Evolutionary conservation across 2,113 vertebrate genomes (phyloP).

Genomic region (Pao palembangensis): DNA sequence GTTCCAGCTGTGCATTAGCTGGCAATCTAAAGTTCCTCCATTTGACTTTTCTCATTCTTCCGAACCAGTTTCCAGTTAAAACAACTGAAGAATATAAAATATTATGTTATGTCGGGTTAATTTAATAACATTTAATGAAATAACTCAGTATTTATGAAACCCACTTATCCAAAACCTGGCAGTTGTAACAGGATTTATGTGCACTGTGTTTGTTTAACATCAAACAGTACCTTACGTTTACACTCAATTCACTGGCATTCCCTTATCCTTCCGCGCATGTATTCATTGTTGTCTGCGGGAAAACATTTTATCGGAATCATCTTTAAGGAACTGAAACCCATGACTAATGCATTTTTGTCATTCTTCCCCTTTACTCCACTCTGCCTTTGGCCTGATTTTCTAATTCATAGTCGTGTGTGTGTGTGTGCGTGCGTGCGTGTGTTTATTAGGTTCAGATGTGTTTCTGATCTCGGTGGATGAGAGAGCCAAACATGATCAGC

Average conservation of each 20-base stretch:
- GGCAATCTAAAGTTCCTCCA: background rate
- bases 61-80: no score
- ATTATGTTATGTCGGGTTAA: no score
- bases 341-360: constrained; percentile 44
- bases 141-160: background rate
- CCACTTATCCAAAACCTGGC: no score
- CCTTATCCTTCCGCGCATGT: background rate
- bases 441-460: constrained; percentile 82
- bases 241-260: background rate
- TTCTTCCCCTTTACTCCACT: constrained; percentile 5
- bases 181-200: no score
- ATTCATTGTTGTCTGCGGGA: background rate
- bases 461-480: constrained; percentile 96
- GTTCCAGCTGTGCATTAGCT: background rate
- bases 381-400: no score
- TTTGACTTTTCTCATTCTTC: background rate
- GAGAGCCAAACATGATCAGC: constrained; percentile 96
- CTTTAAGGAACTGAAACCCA: constrained; percentile 38
- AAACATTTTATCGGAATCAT: constrained; percentile 17
- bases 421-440: constrained; percentile 9
- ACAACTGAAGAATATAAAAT: no score
- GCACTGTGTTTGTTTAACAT: no score
- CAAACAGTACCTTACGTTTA: background rate
- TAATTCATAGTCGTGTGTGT: background rate
- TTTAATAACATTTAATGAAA: background rate